These are phyloP conservation scores for Gnathonemus longibarbis DNA, from an alignment of 2,113 vertebrate species.

Conservation along the genomic window DNA sequence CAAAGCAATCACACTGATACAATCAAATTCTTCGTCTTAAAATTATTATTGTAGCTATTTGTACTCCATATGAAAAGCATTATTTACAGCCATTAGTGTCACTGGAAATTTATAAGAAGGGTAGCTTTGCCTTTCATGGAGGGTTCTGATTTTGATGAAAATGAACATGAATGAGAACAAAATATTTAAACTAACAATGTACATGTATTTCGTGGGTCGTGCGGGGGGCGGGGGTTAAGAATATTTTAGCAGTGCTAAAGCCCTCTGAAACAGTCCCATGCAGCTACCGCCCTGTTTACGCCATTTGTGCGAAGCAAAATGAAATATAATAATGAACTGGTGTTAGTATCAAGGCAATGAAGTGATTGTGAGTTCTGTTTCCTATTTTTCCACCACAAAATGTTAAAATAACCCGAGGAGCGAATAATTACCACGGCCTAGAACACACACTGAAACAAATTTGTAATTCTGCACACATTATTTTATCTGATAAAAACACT, in stretches of 20 bases:
- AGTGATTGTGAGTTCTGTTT: background rate
- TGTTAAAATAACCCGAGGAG: background rate
- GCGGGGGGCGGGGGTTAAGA: background rate
- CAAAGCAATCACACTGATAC: background rate
- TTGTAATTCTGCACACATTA: background rate
- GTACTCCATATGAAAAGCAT: background rate
- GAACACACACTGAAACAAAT: background rate
- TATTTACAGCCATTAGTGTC: background rate
- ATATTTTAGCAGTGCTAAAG: background rate
- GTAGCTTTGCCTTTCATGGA: background rate
- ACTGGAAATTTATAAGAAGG: background rate
- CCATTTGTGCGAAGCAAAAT: background rate
- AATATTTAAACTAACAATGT: background rate
- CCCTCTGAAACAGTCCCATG: background rate
- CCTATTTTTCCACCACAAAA: background rate
- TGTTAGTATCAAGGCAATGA: background rate
- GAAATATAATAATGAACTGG: background rate
- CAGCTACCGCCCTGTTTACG: background rate
- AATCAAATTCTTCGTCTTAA: background rate
- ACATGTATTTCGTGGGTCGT: background rate
- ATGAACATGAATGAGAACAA: background rate
- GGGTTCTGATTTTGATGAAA: background rate
- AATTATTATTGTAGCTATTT: background rate
- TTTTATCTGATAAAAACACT: background rate
- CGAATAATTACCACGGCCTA: background rate